These are phyloP conservation scores for Catamblyrhynchus diadema DNA, from an alignment of 2,797 vertebrate genomes.

Conservation along the genomic window DNA sequence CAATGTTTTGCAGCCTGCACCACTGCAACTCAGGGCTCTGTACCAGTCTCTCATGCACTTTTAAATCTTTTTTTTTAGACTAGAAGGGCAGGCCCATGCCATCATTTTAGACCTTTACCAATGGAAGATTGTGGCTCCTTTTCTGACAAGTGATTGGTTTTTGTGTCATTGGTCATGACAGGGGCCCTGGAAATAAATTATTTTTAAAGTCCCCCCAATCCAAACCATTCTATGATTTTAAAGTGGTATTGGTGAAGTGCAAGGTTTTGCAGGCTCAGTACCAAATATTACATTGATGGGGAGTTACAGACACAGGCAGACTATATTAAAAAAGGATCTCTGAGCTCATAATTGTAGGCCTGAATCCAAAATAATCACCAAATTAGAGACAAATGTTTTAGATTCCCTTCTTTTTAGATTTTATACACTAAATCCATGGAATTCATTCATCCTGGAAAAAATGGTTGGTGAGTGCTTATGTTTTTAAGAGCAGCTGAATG, in stretches of 20 bases:
- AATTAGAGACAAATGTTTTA: neutral
- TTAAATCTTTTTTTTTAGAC: neutral
- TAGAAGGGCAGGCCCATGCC: neutral
- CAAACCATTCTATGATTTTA: neutral
- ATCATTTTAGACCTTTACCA: neutral
- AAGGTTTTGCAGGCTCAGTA: neutral
- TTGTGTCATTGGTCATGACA: neutral
- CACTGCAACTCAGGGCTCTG: neutral
- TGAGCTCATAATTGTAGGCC: neutral
- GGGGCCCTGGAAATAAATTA: neutral
- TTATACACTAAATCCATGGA: neutral
- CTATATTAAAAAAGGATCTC: neutral
- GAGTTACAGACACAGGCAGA: neutral
- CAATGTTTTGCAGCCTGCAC: neutral
- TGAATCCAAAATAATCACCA: neutral
- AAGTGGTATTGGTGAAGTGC: neutral
- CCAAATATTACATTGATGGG: neutral
- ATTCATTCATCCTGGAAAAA: neutral
- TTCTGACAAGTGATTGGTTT: neutral
- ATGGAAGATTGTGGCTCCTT: neutral
- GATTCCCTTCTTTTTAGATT: neutral
- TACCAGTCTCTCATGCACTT: neutral
- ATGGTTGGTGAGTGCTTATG: neutral
- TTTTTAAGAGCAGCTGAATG: neutral
- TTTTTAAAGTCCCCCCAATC: neutral